Base-by-base conservation (phyloP, 2,888 invertebrate species). In the Epirrhoe alternata region DNA sequence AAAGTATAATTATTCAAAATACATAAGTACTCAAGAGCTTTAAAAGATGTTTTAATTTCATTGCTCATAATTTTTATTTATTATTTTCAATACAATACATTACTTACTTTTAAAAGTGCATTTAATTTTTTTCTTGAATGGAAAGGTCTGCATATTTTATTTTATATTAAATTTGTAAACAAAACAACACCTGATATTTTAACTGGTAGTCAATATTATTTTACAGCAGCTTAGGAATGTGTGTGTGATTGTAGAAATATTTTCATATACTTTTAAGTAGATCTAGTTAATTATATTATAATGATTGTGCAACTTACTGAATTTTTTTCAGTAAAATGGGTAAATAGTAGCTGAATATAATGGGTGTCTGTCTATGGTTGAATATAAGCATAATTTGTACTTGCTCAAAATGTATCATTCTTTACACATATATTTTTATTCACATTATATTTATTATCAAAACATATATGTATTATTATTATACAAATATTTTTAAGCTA, bases 51-150 rank as follows among this genome's bases (percentile, higher is more conserved):
- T 86, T 85, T 83, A 82, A 86, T 84, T 81, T 81, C 71, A 86
- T 91, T 92, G 90, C 90, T 90, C 90, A 90, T 85, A 76, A 77
- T 73, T 82, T 86, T 82, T 79, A 79, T 83, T 83, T 77, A 74
- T 78, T 76, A 72, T 72, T 76, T 77, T 71, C 74, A 61, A 60
- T 78, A 24, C 47, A 49, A 56, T 24, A 47, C 47, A 14, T 47
- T 24, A 45, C 4, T 14, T 57, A 75, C 68, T 74, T 77, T 73
- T 73, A 78, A 79, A 68, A 17, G 8, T 84, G 87, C 85, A 88
- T 89, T 89, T 89, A 88, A 79, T 78, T 69, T 64, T 54, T 30
- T 54, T 59, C 16, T 24, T 10, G 33, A 24, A 51, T 38, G 5
- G 47, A 47, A 33, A 16, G 16, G 58, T 58, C n/a, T 57, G 57